phyloP scores from a whole-genome alignment of 2,888 invertebrate species.

The Tetanocera ferruginea region DNA sequence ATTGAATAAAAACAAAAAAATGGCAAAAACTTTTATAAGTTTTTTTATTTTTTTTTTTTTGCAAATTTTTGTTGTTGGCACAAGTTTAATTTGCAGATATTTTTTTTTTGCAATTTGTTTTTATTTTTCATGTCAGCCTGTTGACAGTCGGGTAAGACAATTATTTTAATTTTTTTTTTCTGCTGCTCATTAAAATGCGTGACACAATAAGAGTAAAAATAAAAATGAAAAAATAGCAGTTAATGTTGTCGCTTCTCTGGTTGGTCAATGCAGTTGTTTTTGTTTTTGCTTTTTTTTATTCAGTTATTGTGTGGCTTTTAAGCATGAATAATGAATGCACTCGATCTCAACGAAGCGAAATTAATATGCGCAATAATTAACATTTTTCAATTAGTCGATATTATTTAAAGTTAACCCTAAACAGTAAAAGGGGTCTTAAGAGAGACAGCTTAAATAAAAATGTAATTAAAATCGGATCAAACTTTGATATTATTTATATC shows the following conservation, averaged over 20 bases:
- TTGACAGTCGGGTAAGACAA: not conserved
- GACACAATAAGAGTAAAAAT: not conserved
- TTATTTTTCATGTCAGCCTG: not conserved
- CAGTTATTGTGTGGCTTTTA: not conserved
- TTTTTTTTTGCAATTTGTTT: not conserved
- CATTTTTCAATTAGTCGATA: not conserved
- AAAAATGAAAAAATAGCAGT: not conserved
- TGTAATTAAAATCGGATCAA: not conserved
- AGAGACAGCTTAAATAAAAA: not conserved
- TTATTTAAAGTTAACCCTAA: too few species aligned
- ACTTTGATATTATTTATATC: not conserved
- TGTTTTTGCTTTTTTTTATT: not conserved
- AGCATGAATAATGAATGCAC: not conserved
- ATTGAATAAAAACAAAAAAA: slow-evolving; percentile 46
- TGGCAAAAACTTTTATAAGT: slow-evolving; percentile 4
- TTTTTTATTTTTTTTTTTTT: not conserved
- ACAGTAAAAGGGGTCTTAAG: not conserved
- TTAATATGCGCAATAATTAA: not conserved
- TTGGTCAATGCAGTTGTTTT: not conserved
- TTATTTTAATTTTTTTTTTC: not conserved
- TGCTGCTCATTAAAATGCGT: too few species aligned
- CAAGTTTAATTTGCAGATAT: slow-evolving; percentile 4
- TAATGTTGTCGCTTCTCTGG: not conserved
- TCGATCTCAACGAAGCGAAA: not conserved
- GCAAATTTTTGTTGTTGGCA: not conserved